phyloP scores from a whole-genome alignment of 2,888 invertebrate species.

The Scotopteryx bipunctaria region DNA sequence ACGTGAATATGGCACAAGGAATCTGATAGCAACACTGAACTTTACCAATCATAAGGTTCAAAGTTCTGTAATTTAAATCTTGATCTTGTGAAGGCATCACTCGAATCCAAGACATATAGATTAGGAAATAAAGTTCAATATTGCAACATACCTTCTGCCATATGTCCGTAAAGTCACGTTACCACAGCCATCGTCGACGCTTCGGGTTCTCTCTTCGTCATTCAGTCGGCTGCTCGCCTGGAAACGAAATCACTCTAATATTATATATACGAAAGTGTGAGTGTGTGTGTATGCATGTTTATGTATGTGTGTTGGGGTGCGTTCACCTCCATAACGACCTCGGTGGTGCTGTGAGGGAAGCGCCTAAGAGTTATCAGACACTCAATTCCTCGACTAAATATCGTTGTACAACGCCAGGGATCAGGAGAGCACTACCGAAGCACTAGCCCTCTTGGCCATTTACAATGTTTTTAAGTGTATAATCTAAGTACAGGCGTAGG shows the following conservation, averaged over 20 bases:
- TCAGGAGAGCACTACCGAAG: too few relatives aligned
- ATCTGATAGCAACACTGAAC: conserved; percentile 19
- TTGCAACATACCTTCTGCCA: conserved; percentile 14
- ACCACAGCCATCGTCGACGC: conserved; percentile 68
- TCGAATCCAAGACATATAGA: not conserved
- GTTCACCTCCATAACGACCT: too few relatives aligned
- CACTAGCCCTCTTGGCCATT: too few relatives aligned
- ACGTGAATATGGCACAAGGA: not conserved
- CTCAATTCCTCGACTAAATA: too few relatives aligned
- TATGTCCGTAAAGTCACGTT: conserved; percentile 30
- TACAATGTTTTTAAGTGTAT: too few relatives aligned
- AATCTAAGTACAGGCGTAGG: too few relatives aligned
- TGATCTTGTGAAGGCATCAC: not conserved
- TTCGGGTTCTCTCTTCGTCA: conserved; percentile 58
- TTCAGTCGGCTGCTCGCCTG: conserved; percentile 73
- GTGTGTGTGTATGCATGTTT: too few relatives aligned
- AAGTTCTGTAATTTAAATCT: not conserved
- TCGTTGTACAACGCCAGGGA: too few relatives aligned
- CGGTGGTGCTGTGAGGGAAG: too few relatives aligned
- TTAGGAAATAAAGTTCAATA: conserved; percentile 29
- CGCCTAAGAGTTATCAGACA: too few relatives aligned
- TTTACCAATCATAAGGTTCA: conserved; percentile 1
- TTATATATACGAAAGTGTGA: too few relatives aligned
- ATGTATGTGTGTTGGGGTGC: too few relatives aligned
- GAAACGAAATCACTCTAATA: not conserved